Evolutionary conservation across 2,113 vertebrate genomes (phyloP).

Genomic region (Cryptomyrus ogoouensis): DNA sequence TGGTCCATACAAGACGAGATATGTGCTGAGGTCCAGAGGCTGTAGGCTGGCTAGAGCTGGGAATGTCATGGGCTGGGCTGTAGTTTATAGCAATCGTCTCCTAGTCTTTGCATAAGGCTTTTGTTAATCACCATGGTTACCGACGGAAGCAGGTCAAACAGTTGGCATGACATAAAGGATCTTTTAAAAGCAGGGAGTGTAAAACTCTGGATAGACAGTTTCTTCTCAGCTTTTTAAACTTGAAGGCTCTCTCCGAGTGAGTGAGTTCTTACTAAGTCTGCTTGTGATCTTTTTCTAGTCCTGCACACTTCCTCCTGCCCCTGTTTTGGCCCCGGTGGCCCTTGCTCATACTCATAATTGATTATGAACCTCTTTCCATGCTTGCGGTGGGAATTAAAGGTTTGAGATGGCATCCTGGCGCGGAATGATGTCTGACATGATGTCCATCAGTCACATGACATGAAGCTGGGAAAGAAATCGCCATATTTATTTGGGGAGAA

Average conservation of each 20-base stretch:
- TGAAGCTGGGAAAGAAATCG: background rate
- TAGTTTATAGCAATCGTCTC: background rate
- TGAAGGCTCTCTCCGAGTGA: background rate
- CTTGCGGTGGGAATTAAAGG: background rate
- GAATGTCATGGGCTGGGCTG: background rate
- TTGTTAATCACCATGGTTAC: constrained; percentile 1
- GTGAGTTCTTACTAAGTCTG: background rate
- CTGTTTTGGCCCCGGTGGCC: constrained; percentile 18
- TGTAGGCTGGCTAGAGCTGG: background rate
- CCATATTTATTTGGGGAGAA: background rate
- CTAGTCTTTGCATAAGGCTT: background rate
- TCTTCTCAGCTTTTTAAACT: background rate
- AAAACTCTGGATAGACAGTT: background rate
- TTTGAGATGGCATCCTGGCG: background rate
- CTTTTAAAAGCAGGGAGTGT: background rate
- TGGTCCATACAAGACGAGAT: background rate
- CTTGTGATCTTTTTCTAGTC: background rate
- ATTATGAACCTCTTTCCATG: background rate
- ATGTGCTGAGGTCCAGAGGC: background rate
- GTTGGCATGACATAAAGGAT: background rate
- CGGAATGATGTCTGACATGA: background rate
- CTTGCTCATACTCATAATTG: constrained; percentile 18
- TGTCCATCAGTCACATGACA: background rate
- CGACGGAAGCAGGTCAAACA: background rate
- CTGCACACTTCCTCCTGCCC: background rate